These are phyloP conservation scores for Medauroidea extradentata DNA, from an alignment of 1,140 invertebrate genomes.

Conservation along the genomic window DNA sequence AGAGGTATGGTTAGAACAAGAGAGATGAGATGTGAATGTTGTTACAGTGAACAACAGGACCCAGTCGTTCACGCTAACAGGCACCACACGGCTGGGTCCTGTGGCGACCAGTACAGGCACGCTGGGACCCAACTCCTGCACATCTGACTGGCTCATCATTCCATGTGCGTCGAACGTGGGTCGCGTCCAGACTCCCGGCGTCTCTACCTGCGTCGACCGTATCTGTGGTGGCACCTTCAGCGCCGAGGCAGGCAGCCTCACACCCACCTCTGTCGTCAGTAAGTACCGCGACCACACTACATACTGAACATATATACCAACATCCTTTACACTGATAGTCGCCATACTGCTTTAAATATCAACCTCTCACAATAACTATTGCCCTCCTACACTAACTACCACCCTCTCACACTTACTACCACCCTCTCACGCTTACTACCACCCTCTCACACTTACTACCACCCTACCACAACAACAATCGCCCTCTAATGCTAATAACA, in stretches of 20 bases:
- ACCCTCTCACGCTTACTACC: too few species aligned
- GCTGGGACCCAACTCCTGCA: slow-evolving; percentile 50
- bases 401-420: too few species aligned
- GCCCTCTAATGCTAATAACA: too few species aligned
- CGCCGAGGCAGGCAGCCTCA: slow-evolving; percentile 52
- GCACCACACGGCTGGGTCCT: slow-evolving; percentile 54
- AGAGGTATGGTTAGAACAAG: too few species aligned
- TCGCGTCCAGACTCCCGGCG: slow-evolving; percentile 44
- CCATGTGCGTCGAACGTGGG: slow-evolving; percentile 67
- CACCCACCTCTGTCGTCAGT: slow-evolving; percentile 59
- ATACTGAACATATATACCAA: too few species aligned
- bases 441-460: too few species aligned
- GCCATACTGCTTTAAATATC: background rate
- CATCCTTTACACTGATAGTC: too few species aligned
- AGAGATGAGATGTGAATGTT: too few species aligned
- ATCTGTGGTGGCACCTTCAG: slow-evolving; percentile 68
- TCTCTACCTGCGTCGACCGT: slow-evolving; percentile 57
- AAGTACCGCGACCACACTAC: slow-evolving; percentile 42
- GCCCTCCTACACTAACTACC: too few species aligned
- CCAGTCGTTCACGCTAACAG: slow-evolving; percentile 65
- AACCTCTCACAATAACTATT: too few species aligned
- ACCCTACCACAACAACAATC: too few species aligned
- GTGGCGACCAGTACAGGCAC: slow-evolving; percentile 61
- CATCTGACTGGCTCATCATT: slow-evolving; percentile 70
- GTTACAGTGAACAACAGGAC: slow-evolving; percentile 55